phyloP scores from a whole-genome alignment of 37 sponge, comb jelly and placozoan genomes.

The Lycopodina hypogea region DNA sequence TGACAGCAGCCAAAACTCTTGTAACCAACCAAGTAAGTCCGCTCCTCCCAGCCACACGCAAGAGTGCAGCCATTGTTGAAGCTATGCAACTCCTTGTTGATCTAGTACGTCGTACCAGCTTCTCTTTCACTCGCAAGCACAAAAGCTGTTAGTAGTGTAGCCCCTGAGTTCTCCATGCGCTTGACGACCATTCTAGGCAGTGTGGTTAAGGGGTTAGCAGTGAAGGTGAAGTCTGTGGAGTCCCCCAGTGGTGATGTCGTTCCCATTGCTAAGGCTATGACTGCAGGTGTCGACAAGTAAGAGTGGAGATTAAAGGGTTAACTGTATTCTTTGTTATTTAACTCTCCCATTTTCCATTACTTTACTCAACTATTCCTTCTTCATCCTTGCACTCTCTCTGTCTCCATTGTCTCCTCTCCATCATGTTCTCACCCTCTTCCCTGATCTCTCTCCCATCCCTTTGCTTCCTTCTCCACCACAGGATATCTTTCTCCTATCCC shows the following conservation, averaged over 20 bases:
- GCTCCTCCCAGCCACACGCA: too few species aligned
- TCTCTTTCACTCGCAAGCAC: conserved; percentile 4
- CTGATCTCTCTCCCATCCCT: too few species aligned
- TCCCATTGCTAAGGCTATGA: conserved; percentile 7
- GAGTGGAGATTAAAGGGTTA: neutral
- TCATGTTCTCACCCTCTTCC: too few species aligned
- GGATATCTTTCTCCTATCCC: conserved; percentile 29
- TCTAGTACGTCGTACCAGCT: conserved; percentile 54
- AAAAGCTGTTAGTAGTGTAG: conserved; percentile 18
- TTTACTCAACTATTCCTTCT: too few species aligned
- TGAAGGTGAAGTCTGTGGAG: conserved; percentile 18
- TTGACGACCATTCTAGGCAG: conserved; percentile 31
- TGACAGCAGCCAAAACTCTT: conserved; percentile 31
- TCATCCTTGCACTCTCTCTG: too few species aligned
- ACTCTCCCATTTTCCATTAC: too few species aligned
- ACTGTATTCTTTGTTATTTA: neutral
- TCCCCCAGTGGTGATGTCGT: conserved; percentile 8
- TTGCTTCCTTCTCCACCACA: neutral
- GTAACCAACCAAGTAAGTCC: conserved; percentile 18
- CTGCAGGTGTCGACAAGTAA: conserved; percentile 31
- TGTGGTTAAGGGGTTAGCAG: conserved; percentile 4
- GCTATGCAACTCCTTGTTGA: neutral
- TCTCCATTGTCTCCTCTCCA: too few species aligned
- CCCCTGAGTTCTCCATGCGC: conserved; percentile 22
- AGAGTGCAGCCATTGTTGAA: neutral